Percentiles rank a stretch among this genome's conserved stretches.
These are phyloP conservation scores for Halichoerus grypus DNA, from an alignment of 2,113 vertebrate genomes.

Conservation along the genomic window DNA sequence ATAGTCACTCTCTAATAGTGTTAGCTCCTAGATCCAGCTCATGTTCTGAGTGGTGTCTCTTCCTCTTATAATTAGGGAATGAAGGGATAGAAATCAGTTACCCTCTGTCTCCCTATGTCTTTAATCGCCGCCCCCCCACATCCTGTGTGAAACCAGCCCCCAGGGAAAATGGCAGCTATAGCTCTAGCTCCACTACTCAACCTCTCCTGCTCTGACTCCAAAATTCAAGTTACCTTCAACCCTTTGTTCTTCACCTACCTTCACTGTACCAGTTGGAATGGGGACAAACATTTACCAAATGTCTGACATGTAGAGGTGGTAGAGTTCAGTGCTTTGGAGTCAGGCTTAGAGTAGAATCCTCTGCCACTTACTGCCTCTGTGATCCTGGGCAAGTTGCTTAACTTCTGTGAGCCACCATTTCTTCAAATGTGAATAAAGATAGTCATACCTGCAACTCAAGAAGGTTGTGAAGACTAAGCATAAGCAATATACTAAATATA, in stretches of 20 bases:
- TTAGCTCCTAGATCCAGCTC: neutral
- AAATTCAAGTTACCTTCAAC: slow-evolving; percentile 22
- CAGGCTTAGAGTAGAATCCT: slow-evolving; percentile 32
- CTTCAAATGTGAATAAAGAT: slow-evolving; percentile 44
- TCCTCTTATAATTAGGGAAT: slow-evolving; percentile 28
- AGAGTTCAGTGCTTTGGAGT: slow-evolving; percentile 41
- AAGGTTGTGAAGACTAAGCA: neutral
- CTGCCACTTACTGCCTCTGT: neutral
- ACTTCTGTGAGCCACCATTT: neutral
- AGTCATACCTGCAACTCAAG: slow-evolving; percentile 5
- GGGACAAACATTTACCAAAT: neutral
- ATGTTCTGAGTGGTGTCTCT: slow-evolving; percentile 32
- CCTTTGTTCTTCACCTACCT: slow-evolving; percentile 5
- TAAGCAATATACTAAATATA: slow-evolving; percentile 39
- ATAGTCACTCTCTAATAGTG: slow-evolving; percentile 27
- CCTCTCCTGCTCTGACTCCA: slow-evolving; percentile 5
- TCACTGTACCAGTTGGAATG: neutral
- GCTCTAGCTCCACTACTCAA: neutral
- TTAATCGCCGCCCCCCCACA: neutral
- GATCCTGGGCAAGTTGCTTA: slow-evolving; percentile 10
- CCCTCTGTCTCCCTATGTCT: neutral
- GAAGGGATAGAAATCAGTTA: slow-evolving; percentile 23
- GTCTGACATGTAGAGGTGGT: neutral
- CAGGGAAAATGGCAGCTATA: neutral
- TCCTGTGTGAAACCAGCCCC: neutral